Evolutionary conservation across 2,797 vertebrate genomes (phyloP).

Genomic region (Lophotriccus pileatus): DNA sequence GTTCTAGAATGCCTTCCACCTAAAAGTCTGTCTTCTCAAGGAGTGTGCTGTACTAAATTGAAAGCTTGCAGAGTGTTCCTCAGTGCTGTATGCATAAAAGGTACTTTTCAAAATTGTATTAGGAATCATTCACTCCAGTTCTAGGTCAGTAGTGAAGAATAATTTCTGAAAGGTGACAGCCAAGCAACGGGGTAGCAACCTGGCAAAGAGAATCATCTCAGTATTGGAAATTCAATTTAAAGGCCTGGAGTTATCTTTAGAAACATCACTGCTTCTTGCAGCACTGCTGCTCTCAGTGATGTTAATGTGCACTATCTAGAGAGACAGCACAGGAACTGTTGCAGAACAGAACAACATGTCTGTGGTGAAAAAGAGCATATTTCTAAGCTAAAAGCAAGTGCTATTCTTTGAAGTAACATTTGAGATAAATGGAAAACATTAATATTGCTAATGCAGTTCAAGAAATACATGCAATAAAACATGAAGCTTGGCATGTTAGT

Average conservation of each 20-base stretch:
- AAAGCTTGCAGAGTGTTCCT: not conserved
- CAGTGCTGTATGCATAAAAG: not conserved
- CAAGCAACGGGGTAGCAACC: not conserved
- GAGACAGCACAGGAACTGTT: conserved; percentile 19
- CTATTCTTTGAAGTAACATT: not conserved
- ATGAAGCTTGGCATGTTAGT: not conserved
- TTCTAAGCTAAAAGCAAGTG: not conserved
- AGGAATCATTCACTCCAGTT: not conserved
- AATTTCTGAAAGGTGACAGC: conserved; percentile 41
- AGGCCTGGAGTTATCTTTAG: conserved; percentile 53
- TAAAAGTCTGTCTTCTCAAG: not conserved
- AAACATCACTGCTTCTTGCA: conserved; percentile 36
- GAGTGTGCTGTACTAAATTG: not conserved
- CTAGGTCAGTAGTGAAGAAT: conserved; percentile 24
- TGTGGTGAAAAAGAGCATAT: not conserved
- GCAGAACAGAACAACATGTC: not conserved
- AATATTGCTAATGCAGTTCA: not conserved
- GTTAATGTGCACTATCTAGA: conserved; percentile 25
- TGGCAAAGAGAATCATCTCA: conserved; percentile 22
- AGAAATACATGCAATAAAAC: not conserved
- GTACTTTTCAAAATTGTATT: conserved; percentile 23
- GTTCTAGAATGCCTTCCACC: not conserved
- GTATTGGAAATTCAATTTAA: conserved; percentile 42
- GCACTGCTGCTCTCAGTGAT: not conserved
- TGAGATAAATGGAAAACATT: not conserved